These are phyloP conservation scores for Lepus americanus DNA, from an alignment of 2,113 vertebrate genomes.

Conservation along the genomic window DNA sequence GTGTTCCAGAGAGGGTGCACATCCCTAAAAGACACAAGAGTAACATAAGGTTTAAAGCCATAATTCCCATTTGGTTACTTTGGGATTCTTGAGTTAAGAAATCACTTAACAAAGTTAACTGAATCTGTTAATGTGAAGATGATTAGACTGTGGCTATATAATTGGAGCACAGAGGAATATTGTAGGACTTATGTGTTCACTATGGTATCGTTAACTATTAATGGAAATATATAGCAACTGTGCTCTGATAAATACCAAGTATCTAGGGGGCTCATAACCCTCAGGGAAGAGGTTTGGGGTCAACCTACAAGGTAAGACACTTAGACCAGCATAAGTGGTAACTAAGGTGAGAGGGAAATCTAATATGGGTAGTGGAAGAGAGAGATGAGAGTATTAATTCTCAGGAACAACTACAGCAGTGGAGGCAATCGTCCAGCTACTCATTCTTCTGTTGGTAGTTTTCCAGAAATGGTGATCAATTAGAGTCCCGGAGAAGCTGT, in stretches of 20 bases:
- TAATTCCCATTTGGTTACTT: not conserved
- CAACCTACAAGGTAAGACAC: not conserved
- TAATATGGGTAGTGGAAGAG: not conserved
- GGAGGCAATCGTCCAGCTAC: not conserved
- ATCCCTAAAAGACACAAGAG: not conserved
- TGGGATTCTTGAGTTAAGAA: not conserved
- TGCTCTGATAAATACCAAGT: not conserved
- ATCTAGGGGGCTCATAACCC: not conserved
- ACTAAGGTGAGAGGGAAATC: not conserved
- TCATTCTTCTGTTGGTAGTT: not conserved
- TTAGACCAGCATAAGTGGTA: not conserved
- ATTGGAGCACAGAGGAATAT: not conserved
- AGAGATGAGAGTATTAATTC: not conserved
- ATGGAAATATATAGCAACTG: not conserved
- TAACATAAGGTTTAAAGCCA: not conserved
- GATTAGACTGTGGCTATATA: not conserved
- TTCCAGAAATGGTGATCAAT: slow-evolving; percentile 10
- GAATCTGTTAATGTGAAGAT: not conserved
- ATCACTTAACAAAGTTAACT: not conserved
- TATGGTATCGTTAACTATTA: not conserved
- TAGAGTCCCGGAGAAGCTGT: not conserved
- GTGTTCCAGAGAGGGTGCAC: not conserved
- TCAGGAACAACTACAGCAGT: not conserved
- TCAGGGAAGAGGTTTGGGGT: not conserved
- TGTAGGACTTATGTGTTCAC: not conserved